A percentile compares a stretch with the other conserved stretches of the same genome.
phyloP scores from a whole-genome alignment of 2,113 vertebrate species.

The Leuciscus idus region DNA sequence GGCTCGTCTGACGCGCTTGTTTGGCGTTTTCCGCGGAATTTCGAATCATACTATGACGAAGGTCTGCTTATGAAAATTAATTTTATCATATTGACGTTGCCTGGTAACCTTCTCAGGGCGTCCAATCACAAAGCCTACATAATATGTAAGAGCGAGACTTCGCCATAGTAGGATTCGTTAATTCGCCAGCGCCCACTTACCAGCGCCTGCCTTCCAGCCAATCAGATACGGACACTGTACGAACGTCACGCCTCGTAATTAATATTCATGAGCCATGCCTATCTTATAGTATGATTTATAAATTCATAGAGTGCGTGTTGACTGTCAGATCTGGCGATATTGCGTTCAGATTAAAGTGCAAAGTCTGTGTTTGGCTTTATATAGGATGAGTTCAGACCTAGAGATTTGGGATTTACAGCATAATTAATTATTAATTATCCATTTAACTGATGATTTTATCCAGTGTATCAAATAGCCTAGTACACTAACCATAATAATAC shows the following conservation, averaged over 20 bases:
- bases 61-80: constrained; percentile 12
- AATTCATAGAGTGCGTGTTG: background rate
- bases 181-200: constrained; percentile 7
- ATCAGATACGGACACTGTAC: background rate
- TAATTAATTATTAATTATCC: background rate
- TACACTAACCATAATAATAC: background rate
- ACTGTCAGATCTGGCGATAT: background rate
- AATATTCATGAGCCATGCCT: background rate
- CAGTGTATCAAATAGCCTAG: background rate
- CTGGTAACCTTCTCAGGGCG: background rate
- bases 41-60: background rate
- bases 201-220: background rate
- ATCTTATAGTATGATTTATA: background rate
- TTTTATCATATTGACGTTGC: background rate
- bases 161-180: background rate
- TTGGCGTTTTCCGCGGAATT: background rate
- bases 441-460: background rate
- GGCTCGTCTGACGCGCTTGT: background rate
- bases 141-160: background rate
- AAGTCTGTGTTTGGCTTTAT: background rate
- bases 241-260: background rate
- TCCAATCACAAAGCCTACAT: background rate
- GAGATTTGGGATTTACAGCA: background rate
- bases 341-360: background rate
- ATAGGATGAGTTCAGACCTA: background rate